Evolutionary conservation across 64 coral and sea anemone species (phyloP).

Genomic region (Dendrophyllia cribrosa): DNA sequence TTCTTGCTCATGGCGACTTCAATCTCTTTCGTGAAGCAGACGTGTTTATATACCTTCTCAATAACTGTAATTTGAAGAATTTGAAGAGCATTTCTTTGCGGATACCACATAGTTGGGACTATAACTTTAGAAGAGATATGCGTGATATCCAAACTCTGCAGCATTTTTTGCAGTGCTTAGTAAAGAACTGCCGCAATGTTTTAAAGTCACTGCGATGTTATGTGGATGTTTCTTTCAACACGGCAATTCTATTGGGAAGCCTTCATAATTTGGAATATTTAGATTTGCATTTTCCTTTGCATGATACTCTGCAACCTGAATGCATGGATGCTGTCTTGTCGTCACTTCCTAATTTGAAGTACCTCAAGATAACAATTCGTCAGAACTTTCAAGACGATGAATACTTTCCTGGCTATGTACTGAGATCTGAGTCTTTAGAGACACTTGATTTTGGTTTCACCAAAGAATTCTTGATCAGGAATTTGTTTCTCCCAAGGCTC

Average conservation of each 20-base stretch:
- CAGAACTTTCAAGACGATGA: neutral
- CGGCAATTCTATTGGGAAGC: neutral
- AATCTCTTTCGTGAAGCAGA: constrained; percentile 48
- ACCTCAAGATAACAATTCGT: constrained; percentile 62
- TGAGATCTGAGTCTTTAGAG: constrained; percentile 64
- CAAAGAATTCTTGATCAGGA: constrained; percentile 64
- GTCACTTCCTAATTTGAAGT: constrained; percentile 55
- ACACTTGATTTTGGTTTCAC: constrained; percentile 63
- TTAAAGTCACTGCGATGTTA: constrained; percentile 25
- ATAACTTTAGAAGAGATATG: no score
- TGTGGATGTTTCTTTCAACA: neutral
- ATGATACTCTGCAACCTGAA: neutral
- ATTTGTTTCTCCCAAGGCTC: constrained; percentile 62
- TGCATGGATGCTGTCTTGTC: constrained; percentile 45
- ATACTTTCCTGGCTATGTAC: constrained; percentile 37
- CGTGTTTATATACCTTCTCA: constrained; percentile 41
- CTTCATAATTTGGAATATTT: constrained; percentile 21
- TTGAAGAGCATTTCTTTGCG: constrained; percentile 55
- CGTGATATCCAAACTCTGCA: neutral
- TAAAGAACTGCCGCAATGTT: neutral
- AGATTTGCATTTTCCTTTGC: constrained; percentile 29
- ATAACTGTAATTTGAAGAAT: constrained; percentile 52
- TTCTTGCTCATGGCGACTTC: constrained; percentile 39
- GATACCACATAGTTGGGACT: neutral
- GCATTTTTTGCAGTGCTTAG: constrained; percentile 42